These are phyloP conservation scores for Microctenopoma lineatum DNA, from an alignment of 2,797 vertebrate genomes.

Conservation along the genomic window DNA sequence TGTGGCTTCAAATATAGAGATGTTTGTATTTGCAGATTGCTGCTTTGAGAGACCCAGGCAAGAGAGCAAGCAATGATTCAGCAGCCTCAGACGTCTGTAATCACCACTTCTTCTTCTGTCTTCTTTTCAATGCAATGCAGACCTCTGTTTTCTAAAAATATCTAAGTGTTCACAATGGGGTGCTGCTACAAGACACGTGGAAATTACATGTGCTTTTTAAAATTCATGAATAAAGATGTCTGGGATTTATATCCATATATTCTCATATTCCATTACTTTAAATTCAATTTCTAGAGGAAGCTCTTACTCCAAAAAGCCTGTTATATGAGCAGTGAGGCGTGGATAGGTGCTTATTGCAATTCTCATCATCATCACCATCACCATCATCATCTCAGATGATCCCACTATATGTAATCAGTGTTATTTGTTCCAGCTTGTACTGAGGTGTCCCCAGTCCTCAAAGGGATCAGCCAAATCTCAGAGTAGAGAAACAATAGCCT, in stretches of 20 bases:
- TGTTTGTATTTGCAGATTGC: constrained; percentile 61
- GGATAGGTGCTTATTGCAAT: constrained; percentile 38
- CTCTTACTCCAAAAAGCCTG: constrained; percentile 42
- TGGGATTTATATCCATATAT: constrained; percentile 7
- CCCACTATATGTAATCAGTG: constrained; percentile 62
- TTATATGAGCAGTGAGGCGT: constrained; percentile 51
- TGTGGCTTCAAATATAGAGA: constrained; percentile 33
- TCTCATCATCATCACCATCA: constrained; percentile 52
- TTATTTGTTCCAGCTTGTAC: constrained; percentile 49
- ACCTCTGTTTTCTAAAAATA: constrained; percentile 61
- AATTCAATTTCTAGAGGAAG: constrained; percentile 44
- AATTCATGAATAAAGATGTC: constrained; percentile 34
- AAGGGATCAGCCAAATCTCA: constrained; percentile 53
- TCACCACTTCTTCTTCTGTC: constrained; percentile 61
- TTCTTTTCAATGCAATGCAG: constrained; percentile 57
- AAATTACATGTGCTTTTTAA: constrained; percentile 43
- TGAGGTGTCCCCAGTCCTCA: constrained; percentile 16
- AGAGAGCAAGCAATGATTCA: constrained; percentile 65
- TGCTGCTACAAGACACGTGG: constrained; percentile 40
- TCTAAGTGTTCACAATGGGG: constrained; percentile 8
- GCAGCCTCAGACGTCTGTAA: constrained; percentile 61
- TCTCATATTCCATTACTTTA: constrained; percentile 44
- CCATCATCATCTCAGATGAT: constrained; percentile 57
- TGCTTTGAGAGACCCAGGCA: constrained; percentile 54
- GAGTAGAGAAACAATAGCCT: constrained; percentile 40